Percentiles rank a stretch among this genome's conserved stretches.
phyloP scores from a whole-genome alignment of 1,140 invertebrate species.

The Drosophila simulans region DNA sequence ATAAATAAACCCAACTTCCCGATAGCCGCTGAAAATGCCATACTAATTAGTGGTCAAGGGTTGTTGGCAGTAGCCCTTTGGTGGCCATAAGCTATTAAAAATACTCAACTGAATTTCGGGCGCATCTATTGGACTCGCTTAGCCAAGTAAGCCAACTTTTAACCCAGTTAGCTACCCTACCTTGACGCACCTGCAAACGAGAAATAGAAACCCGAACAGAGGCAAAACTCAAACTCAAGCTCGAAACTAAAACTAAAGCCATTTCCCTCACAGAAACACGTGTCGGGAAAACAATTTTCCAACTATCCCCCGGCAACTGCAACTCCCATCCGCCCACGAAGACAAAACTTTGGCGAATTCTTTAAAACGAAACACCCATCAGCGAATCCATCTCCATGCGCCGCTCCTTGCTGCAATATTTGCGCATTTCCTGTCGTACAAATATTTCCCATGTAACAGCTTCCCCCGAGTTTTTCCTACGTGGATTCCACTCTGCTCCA shows the following conservation, averaged over 20 bases:
- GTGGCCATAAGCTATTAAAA: constrained; percentile 37
- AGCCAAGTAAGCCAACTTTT: constrained; percentile 34
- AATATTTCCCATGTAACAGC: constrained; percentile 77
- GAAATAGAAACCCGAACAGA: constrained; percentile 14
- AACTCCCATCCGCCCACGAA: constrained; percentile 10
- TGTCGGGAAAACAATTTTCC: constrained; percentile 70
- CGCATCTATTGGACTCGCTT: constrained; percentile 10
- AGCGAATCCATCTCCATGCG: constrained; percentile 36
- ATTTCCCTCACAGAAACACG: constrained; percentile 52
- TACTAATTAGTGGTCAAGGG: constrained; percentile 50
- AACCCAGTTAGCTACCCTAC: constrained; percentile 52
- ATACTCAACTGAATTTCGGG: constrained; percentile 27
- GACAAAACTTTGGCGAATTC: constrained; percentile 25
- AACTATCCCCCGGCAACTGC: constrained; percentile 51
- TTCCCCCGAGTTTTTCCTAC: constrained; percentile 49
- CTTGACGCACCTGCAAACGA: constrained; percentile 38
- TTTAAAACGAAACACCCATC: constrained; percentile 51
- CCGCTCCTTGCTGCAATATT: constrained; percentile 56
- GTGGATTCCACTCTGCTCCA: constrained; percentile 36
- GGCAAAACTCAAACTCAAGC: neutral
- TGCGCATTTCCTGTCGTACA: constrained; percentile 78
- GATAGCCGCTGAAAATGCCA: constrained; percentile 33
- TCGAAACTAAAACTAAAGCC: constrained; percentile 54
- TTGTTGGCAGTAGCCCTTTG: neutral
- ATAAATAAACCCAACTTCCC: constrained; percentile 32